Conservation (phyloP, 2,888 invertebrate species). For the Eupithecia centaureata region DNA sequence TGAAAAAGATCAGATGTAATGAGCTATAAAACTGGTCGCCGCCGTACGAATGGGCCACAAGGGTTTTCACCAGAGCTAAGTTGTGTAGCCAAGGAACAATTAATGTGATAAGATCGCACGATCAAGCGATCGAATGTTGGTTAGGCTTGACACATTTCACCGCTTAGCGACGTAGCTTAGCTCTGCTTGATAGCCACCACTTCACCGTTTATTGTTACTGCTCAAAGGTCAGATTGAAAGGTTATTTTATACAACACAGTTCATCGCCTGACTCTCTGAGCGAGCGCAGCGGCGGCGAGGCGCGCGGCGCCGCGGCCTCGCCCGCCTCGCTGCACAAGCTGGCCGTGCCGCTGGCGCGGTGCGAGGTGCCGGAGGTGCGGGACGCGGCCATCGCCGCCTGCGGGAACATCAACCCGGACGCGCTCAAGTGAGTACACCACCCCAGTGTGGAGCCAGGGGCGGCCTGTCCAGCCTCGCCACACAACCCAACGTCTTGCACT, state of each 20-base stretch:
- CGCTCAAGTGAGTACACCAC: slow-evolving; percentile 90
- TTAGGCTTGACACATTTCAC: not conserved
- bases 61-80: not conserved
- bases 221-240: not conserved
- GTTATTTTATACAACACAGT: slow-evolving; percentile 70
- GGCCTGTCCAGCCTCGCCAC: too few relatives aligned
- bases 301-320: slow-evolving; percentile 88
- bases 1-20: not conserved
- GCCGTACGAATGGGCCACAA: not conserved
- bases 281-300: slow-evolving; percentile 92
- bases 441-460: not conserved
- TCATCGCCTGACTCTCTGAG: slow-evolving; percentile 96
- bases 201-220: not conserved
- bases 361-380: slow-evolving; percentile 96
- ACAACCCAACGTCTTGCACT: too few relatives aligned
- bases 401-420: slow-evolving; percentile 97
- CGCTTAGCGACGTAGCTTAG: not conserved
- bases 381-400: slow-evolving; percentile 97
- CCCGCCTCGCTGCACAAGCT: slow-evolving; percentile 96
- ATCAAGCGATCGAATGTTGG: not conserved
- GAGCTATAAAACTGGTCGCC: not conserved
- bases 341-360: slow-evolving; percentile 95
- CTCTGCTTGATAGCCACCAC: not conserved
- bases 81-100: too few relatives aligned
- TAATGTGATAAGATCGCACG: not conserved